Evolutionary conservation across 2,888 invertebrate genomes (phyloP).

Genomic region (Petrolisthes cinctipes): DNA sequence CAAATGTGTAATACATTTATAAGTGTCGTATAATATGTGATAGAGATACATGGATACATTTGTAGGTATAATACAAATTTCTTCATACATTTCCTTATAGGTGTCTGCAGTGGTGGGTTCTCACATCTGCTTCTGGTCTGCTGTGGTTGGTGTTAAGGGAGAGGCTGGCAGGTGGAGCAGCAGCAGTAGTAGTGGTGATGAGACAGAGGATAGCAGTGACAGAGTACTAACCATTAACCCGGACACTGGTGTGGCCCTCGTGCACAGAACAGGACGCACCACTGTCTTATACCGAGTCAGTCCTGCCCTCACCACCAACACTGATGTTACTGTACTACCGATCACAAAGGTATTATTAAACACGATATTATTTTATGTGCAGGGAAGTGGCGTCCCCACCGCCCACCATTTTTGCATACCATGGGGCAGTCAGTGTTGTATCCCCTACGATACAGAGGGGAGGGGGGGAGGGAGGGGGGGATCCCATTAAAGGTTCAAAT

Average conservation of each 20-base stretch:
- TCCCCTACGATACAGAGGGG: too few species aligned
- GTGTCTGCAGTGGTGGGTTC: constrained; percentile 3
- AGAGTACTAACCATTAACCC: constrained; percentile 14
- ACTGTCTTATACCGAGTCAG: constrained; percentile 33
- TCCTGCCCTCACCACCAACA: constrained; percentile 16
- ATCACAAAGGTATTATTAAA: constrained; percentile 28
- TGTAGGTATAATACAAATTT: too few species aligned
- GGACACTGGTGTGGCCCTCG: constrained; percentile 25
- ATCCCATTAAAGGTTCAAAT: too few species aligned
- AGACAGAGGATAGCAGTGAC: background rate
- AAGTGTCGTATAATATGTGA: too few species aligned
- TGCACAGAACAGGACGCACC: constrained; percentile 36
- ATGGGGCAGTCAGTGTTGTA: background rate
- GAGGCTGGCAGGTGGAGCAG: constrained; percentile 33
- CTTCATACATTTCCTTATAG: too few species aligned
- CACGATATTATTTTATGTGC: background rate
- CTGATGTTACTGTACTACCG: constrained; percentile 41
- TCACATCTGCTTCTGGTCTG: constrained; percentile 40
- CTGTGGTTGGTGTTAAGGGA: constrained; percentile 20
- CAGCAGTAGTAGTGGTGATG: background rate
- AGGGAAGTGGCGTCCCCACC: background rate
- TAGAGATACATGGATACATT: too few species aligned
- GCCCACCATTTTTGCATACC: background rate
- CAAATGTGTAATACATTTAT: too few species aligned
- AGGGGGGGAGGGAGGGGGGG: too few species aligned